Evolutionary conservation across 2,888 invertebrate species (phyloP), one percentile per base, ranked within the genome.

Genomic region (Drosophila ustulata): DNA sequence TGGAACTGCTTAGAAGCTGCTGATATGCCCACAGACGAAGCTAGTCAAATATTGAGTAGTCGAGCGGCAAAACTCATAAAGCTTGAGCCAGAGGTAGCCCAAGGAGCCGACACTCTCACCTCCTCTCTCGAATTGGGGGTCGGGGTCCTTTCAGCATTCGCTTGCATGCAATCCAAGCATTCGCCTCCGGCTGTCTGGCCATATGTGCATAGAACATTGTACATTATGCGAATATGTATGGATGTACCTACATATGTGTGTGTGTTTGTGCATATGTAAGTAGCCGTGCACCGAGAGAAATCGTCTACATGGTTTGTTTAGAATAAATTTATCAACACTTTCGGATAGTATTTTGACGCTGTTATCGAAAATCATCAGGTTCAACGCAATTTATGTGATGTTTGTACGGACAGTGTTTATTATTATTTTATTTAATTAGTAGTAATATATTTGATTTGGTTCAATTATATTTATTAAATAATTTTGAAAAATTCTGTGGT

Each of bases 121-220:
- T 4, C 18, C 25, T 28, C 43, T 34, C 34, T 34, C 39, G 39
- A 5, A 55, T 55, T 39, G 55, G 26, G 65, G 67, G 77, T 45
- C 45, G 13, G 25, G 55, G 30, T 68, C 72, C 69, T 69, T 80
- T 86, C 80, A 86, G 57, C 37, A 72, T 86, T 64, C 69, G 65
- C 70, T 79, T 71, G 82, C 82, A 82, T 82, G 82, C 88, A 85
- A 82, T 66, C 43, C 55, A 62, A 79, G 70, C 88, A 82, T 82
- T 88, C 49, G 85, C 82, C 88, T 63, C 65, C 53, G 67, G 78
- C 78, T 67, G 78, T 74, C 78, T 78, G 71, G 66, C 59, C 67
- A 55, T 62, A 64, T 56, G 59, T 66, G 47, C 61, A 61, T 66
- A 43, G 32, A 41, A 50, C 18, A 49, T 64, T 26, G 49, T 49